phyloP scores from a whole-genome alignment of 2,888 invertebrate genomes.

The Watsonalla cultraria region DNA sequence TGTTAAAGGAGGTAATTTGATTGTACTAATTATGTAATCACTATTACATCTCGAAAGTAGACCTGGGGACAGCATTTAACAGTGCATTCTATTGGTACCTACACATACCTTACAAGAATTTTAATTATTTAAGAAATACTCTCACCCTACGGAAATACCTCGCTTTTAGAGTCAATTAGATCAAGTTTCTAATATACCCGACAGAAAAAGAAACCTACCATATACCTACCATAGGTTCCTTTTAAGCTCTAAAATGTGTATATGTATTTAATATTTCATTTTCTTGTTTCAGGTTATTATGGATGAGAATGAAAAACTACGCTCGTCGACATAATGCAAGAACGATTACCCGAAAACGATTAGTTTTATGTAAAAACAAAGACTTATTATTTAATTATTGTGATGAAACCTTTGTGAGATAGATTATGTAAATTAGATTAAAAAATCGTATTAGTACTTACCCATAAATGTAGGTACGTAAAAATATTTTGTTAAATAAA shows the following conservation, averaged over 20 bases:
- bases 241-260: too few species aligned
- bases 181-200: too few species aligned
- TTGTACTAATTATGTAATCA: background rate
- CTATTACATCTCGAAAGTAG: background rate
- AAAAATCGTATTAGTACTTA: background rate
- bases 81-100: too few species aligned
- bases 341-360: slow-evolving; percentile 5
- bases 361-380: slow-evolving; percentile 12
- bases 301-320: slow-evolving; percentile 41
- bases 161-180: too few species aligned
- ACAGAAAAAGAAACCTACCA: background rate
- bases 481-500: background rate
- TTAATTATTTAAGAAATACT: too few species aligned
- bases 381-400: slow-evolving; percentile 3
- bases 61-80: background rate
- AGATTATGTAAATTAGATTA: slow-evolving; percentile 7
- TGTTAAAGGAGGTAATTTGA: slow-evolving; percentile 54
- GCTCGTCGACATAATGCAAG: slow-evolving; percentile 6
- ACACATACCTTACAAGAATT: too few species aligned
- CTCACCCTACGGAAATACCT: too few species aligned
- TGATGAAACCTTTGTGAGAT: slow-evolving; percentile 14
- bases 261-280: slow-evolving; percentile 2
- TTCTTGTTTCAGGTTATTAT: slow-evolving; percentile 52
- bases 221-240: too few species aligned
- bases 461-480: background rate